Conservation (phyloP, 2,797 vertebrate genomes). For the Galago senegalensis region DNA sequence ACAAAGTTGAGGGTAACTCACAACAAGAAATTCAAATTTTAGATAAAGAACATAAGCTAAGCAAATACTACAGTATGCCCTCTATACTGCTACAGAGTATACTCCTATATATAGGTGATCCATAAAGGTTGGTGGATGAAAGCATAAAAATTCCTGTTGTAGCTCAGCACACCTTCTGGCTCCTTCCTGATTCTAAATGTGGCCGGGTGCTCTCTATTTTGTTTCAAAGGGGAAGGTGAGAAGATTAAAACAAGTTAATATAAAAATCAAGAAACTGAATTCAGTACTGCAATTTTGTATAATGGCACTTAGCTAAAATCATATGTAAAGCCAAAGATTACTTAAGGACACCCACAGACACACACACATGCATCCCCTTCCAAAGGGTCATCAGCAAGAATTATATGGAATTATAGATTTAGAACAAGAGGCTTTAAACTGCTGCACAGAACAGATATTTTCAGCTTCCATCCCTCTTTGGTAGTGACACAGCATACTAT, state of each 20-base stretch:
- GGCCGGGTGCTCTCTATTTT: not conserved
- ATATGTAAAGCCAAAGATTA: not conserved
- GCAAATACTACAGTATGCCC: not conserved
- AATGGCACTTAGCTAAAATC: not conserved
- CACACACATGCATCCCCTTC: not conserved
- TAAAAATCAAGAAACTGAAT: not conserved
- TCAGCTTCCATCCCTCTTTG: constrained; percentile 95
- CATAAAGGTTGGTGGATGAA: not conserved
- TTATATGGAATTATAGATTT: constrained; percentile 60
- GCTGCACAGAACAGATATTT: constrained; percentile 94
- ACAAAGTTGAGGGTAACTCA: not conserved
- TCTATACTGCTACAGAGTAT: not conserved
- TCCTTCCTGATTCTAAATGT: not conserved
- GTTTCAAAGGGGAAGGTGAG: not conserved
- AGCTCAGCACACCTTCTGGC: not conserved
- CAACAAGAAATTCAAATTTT: not conserved
- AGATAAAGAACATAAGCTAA: not conserved
- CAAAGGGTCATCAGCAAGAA: not conserved
- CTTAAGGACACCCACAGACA: not conserved
- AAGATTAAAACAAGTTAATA: not conserved
- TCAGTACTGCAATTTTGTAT: not conserved
- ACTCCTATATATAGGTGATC: not conserved
- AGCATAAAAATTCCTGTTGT: not conserved
- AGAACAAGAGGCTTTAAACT: constrained; percentile 94
- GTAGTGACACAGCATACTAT: constrained; percentile 94